Conservation (phyloP, 2,797 vertebrate genomes). For the Labeo calbasu region DNA sequence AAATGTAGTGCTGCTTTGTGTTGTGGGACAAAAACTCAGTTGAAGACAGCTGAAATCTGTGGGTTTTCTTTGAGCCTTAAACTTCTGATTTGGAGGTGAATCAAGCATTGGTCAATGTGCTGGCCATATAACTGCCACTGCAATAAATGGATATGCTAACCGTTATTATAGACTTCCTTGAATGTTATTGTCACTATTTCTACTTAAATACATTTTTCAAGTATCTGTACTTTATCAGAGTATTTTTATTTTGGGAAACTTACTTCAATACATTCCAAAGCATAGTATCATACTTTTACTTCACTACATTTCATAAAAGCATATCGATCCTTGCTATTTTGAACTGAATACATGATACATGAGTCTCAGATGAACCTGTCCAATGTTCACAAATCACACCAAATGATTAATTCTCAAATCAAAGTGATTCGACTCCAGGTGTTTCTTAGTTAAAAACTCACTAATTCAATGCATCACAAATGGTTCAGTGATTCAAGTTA, state of each 20-base stretch:
- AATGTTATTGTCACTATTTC: neutral
- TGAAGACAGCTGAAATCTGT: neutral
- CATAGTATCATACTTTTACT: too few relatives aligned
- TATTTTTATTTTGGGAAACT: neutral
- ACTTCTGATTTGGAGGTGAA: neutral
- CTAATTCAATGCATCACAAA: too few relatives aligned
- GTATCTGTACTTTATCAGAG: neutral
- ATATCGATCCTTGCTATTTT: too few relatives aligned
- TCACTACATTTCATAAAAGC: too few relatives aligned
- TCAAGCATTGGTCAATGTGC: neutral
- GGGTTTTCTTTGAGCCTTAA: conserved; percentile 2
- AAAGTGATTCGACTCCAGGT: neutral
- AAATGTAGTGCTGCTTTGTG: conserved; percentile 6
- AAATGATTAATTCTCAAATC: neutral
- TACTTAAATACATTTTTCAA: too few relatives aligned
- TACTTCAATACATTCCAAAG: neutral
- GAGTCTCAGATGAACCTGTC: neutral
- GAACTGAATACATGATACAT: too few relatives aligned
- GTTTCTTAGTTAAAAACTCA: too few relatives aligned
- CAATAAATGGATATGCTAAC: neutral
- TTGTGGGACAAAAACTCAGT: neutral
- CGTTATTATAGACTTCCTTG: neutral
- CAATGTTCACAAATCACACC: neutral
- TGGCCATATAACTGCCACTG: neutral
- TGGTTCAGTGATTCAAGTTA: neutral